phyloP scores from a whole-genome alignment of 1,140 invertebrate genomes.

The Panonychus citri region DNA sequence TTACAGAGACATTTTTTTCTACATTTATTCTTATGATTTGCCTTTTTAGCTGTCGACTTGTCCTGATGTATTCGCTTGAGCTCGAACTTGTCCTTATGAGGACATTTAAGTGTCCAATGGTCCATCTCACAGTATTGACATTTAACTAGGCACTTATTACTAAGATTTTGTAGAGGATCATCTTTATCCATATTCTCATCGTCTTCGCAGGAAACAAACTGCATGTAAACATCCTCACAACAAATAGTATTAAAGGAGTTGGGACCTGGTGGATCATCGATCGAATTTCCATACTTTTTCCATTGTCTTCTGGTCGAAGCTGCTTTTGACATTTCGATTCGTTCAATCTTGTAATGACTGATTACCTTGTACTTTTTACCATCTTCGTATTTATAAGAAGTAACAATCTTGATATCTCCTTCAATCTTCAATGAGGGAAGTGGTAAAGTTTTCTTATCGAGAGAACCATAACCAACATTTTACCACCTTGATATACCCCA shows the following conservation, averaged over 20 bases:
- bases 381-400: conserved; percentile 73
- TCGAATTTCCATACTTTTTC: conserved; percentile 78
- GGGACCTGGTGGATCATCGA: conserved; percentile 71
- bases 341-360: conserved; percentile 73
- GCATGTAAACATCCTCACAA: conserved; percentile 87
- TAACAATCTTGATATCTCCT: conserved; percentile 70
- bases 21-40: too few species aligned
- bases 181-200: conserved; percentile 10
- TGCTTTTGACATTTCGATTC: conserved; percentile 65
- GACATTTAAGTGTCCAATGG: conserved; percentile 91
- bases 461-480: background rate
- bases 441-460: conserved; percentile 3
- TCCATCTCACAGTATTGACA: conserved; percentile 85
- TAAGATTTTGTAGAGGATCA: conserved; percentile 39
- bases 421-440: conserved; percentile 48
- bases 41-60: too few species aligned
- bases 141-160: conserved; percentile 57
- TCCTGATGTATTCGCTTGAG: too few species aligned
- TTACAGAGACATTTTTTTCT: conserved; percentile 10
- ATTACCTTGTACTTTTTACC: conserved; percentile 54
- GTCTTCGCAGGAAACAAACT: conserved; percentile 28
- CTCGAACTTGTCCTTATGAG: conserved; percentile 65
- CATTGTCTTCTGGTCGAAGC: conserved; percentile 76
- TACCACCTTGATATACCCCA: conserved; percentile 10
- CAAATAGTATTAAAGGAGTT: conserved; percentile 87